These are phyloP conservation scores for Chymomyza caudatula DNA, from an alignment of 2,888 invertebrate species.

Conservation along the genomic window DNA sequence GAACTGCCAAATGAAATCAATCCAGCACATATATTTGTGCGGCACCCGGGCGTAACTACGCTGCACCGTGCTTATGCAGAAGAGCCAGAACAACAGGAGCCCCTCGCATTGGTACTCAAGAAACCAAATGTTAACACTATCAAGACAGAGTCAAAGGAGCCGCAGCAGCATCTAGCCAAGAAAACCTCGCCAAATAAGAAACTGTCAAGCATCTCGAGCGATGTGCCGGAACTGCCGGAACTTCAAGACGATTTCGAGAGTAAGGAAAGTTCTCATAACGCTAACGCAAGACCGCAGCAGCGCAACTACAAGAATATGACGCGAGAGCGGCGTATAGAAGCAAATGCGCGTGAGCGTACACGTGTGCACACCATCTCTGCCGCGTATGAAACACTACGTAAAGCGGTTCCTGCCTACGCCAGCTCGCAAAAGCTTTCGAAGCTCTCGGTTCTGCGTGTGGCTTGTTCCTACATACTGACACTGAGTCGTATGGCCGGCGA, in stretches of 20 bases:
- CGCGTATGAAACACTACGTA: conserved; percentile 92
- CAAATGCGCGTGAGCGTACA: conserved; percentile 94
- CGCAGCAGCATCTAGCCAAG: conserved; percentile 19
- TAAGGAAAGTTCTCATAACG: conserved; percentile 23
- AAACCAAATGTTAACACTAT: conserved; percentile 46
- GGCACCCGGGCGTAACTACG: conserved; percentile 78
- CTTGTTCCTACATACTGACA: conserved; percentile 94
- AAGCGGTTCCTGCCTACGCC: conserved; percentile 92
- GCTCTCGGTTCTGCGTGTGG: conserved; percentile 93
- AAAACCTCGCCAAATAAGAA: conserved; percentile 16
- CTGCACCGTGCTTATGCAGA: conserved; percentile 68
- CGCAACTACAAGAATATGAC: conserved; percentile 98
- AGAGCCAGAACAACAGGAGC: conserved; percentile 80
- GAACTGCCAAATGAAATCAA: conserved; percentile 75
- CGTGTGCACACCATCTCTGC: conserved; percentile 97
- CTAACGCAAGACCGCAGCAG: conserved; percentile 81
- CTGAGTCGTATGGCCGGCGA: conserved; percentile 87
- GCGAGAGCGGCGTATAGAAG: conserved; percentile 93
- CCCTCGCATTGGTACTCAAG: conserved; percentile 82
- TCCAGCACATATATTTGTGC: conserved; percentile 76
- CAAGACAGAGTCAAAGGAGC: background rate
- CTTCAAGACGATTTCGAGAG: conserved; percentile 19
- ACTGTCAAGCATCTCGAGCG: background rate
- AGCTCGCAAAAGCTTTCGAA: conserved; percentile 96
- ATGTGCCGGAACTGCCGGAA: background rate